These are phyloP conservation scores for Anabas testudineus DNA, from an alignment of 2,797 vertebrate genomes.

Conservation along the genomic window DNA sequence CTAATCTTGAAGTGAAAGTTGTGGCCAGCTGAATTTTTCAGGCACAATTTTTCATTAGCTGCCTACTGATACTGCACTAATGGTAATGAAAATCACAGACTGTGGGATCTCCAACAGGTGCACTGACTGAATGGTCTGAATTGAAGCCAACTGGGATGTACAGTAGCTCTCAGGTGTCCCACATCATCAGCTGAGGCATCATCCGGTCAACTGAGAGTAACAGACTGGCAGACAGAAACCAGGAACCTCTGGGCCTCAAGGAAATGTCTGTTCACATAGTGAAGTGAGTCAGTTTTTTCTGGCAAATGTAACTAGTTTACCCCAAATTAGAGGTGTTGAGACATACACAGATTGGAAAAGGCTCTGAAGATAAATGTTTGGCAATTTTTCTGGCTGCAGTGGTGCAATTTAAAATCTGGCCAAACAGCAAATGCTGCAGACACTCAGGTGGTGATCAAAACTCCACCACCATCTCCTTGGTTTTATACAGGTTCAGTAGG, in stretches of 20 bases:
- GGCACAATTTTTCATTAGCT: not conserved
- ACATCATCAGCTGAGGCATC: slow-evolving; percentile 66
- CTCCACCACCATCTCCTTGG: no score
- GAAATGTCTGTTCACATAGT: slow-evolving; percentile 34
- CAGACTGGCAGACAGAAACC: slow-evolving; percentile 53
- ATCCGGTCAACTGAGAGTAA: slow-evolving; percentile 54
- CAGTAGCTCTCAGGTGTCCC: slow-evolving; percentile 58
- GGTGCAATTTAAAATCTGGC: no score
- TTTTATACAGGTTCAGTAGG: no score
- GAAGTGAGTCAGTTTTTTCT: not conserved
- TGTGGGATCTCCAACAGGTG: not conserved
- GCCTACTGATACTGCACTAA: not conserved
- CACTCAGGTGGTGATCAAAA: no score
- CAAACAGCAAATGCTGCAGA: no score
- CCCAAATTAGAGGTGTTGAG: not conserved
- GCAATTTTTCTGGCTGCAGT: not conserved
- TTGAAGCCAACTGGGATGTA: slow-evolving; percentile 16
- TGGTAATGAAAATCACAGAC: not conserved
- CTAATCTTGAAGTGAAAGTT: not conserved
- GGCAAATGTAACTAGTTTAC: not conserved
- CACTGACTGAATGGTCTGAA: slow-evolving; percentile 3
- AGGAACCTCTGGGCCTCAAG: slow-evolving; percentile 31
- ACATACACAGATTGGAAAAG: not conserved
- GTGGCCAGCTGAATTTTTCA: not conserved
- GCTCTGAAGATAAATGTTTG: not conserved